phyloP scores from a whole-genome alignment of 1,140 invertebrate genomes.

The Orchesella cincta region DNA sequence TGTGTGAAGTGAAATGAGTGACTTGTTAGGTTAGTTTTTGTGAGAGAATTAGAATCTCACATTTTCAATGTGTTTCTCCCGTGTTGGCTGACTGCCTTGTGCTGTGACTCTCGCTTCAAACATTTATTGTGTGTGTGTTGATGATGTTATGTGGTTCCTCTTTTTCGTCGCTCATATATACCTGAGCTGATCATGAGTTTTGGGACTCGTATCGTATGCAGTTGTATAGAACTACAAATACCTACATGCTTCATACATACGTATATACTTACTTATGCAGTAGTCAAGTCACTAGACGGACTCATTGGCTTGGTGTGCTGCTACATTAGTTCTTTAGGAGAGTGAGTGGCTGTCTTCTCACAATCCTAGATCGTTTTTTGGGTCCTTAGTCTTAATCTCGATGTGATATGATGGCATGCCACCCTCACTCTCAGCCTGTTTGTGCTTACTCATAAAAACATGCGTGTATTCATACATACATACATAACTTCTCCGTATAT shows the following conservation, averaged over 20 bases:
- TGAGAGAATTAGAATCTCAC: neutral
- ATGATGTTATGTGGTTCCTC: constrained; percentile 21
- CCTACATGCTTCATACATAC: neutral
- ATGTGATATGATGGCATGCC: constrained; percentile 9
- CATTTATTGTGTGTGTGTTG: constrained; percentile 7
- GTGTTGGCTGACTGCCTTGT: constrained; percentile 17
- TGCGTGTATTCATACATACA: neutral
- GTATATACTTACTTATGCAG: neutral
- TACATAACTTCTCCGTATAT: too few relatives aligned
- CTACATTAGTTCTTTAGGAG: neutral
- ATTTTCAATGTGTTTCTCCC: neutral
- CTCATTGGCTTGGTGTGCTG: too few relatives aligned
- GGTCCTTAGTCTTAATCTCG: neutral
- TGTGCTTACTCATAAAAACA: neutral
- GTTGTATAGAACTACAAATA: neutral
- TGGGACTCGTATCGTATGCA: too few relatives aligned
- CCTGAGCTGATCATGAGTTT: too few relatives aligned
- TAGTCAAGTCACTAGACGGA: neutral
- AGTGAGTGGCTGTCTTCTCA: too few relatives aligned
- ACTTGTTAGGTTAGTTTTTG: constrained; percentile 9
- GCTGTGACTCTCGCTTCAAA: neutral
- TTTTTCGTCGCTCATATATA: constrained; percentile 9
- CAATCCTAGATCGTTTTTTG: constrained; percentile 11
- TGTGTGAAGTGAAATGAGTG: constrained; percentile 23
- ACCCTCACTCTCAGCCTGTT: constrained; percentile 5